These are phyloP conservation scores for Peromyscus leucopus DNA, from an alignment of 2,113 vertebrate species.

Conservation along the genomic window DNA sequence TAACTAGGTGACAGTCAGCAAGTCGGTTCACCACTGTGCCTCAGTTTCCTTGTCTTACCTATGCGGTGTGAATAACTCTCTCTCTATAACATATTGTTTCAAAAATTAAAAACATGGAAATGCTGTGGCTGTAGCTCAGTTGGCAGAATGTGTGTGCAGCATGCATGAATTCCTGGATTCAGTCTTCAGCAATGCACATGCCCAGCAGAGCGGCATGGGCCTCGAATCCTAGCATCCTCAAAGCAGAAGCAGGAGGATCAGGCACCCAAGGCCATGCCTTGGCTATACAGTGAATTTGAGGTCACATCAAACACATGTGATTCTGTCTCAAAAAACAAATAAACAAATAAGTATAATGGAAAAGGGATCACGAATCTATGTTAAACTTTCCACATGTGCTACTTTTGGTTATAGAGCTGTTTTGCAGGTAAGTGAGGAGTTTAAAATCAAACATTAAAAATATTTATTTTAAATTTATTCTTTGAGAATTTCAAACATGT, in stretches of 20 bases:
- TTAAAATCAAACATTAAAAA: not conserved
- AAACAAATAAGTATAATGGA: not conserved
- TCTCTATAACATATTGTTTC: not conserved
- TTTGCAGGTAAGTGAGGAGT: rapidly evolving
- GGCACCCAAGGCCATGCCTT: not conserved
- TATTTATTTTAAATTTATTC: not conserved
- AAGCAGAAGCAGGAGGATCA: not conserved
- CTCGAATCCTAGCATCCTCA: too few species aligned
- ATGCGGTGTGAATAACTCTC: not conserved
- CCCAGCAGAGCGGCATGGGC: not conserved
- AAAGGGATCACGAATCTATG: not conserved
- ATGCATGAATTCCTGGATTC: not conserved
- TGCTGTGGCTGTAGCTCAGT: not conserved
- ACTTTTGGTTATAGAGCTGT: not conserved
- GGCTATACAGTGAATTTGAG: not conserved
- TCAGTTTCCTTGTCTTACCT: not conserved
- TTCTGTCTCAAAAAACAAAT: not conserved
- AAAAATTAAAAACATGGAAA: not conserved
- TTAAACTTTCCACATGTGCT: not conserved
- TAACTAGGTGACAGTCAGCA: not conserved
- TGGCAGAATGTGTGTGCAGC: not conserved
- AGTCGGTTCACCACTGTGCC: not conserved
- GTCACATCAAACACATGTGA: not conserved
- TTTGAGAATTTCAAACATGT: not conserved
- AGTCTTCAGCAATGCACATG: not conserved